A percentile compares a stretch with the other conserved stretches of the same genome.
Evolutionary conservation across 2,113 vertebrate species (phyloP).

Genomic region (Eulemur macaco): DNA sequence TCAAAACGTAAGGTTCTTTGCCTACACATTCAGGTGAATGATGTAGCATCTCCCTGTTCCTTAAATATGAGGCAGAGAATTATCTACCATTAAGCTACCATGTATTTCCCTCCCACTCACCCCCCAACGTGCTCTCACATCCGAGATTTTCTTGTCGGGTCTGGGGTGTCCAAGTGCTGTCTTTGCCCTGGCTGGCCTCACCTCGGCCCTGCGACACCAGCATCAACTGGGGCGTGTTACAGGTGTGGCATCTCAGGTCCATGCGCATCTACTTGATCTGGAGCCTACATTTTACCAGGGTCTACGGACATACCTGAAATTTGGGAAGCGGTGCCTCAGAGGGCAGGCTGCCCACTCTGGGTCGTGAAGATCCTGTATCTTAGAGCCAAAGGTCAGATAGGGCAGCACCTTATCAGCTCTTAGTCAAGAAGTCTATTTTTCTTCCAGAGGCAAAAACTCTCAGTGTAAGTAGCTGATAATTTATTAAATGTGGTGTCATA

Average conservation of each 20-base stretch:
- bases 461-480: not conserved
- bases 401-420: not conserved
- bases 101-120: not conserved
- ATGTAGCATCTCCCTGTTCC: not conserved
- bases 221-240: no score
- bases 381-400: not conserved
- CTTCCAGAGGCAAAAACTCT: not conserved
- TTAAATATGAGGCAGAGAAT: not conserved
- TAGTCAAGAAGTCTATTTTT: not conserved
- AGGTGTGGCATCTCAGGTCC: not conserved
- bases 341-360: not conserved
- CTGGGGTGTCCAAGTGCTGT: no score
- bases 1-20: not conserved
- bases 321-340: fast-evolving
- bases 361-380: not conserved
- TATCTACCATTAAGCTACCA: not conserved
- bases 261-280: no score
- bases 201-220: not conserved
- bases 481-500: not conserved
- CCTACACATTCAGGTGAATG: not conserved
- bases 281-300: not conserved
- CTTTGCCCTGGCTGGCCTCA: not conserved
- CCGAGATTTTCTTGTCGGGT: not conserved
- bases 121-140: not conserved
- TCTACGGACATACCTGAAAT: no score